A percentile compares a stretch with the other conserved stretches of the same genome.
Evolutionary conservation across 2,113 vertebrate species (phyloP).

Genomic region (Labeo catla): DNA sequence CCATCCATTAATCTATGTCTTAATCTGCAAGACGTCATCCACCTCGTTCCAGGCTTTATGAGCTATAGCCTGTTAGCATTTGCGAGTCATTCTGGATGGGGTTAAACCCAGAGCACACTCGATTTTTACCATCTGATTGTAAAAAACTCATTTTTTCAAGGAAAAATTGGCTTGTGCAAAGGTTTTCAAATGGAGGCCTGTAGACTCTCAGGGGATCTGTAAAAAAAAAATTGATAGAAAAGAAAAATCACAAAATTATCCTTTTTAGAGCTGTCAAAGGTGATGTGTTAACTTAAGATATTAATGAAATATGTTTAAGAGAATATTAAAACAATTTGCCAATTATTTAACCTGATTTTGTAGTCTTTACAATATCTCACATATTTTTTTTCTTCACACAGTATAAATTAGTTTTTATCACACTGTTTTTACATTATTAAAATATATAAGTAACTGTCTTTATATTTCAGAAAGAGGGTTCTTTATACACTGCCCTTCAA

Average conservation of each 20-base stretch:
- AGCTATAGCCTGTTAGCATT: neutral
- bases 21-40: slow-evolving; percentile 32
- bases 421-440: neutral
- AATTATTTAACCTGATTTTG: neutral
- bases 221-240: neutral
- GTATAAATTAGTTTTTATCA: neutral
- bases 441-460: neutral
- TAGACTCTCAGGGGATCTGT: neutral
- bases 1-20: slow-evolving; percentile 24
- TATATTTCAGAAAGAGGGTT: neutral
- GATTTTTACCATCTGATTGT: slow-evolving; percentile 11
- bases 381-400: neutral
- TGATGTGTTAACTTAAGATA: neutral
- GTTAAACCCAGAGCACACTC: neutral
- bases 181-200: neutral
- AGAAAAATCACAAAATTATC: neutral
- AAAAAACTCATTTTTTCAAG: neutral
- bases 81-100: neutral
- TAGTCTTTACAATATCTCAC: neutral
- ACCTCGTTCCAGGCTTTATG: slow-evolving; percentile 1
- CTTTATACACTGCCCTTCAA: neutral
- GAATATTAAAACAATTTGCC: neutral
- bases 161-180: neutral
- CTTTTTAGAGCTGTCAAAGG: neutral
- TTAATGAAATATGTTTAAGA: neutral